Evolutionary conservation across 2,797 vertebrate genomes (phyloP).

Genomic region (Gymnoscopelus braueri): DNA sequence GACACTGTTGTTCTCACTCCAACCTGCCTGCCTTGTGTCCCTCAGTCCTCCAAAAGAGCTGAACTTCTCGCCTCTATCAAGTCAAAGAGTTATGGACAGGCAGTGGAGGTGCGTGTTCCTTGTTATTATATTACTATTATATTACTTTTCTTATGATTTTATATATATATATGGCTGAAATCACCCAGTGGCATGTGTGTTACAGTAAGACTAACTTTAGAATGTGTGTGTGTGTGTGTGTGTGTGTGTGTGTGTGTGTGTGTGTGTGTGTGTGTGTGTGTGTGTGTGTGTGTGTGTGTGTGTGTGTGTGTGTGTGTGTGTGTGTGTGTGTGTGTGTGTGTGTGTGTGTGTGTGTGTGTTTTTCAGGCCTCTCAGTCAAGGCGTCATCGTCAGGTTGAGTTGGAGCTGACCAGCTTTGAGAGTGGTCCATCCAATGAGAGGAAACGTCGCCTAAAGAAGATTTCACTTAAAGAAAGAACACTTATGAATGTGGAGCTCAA

Average conservation of each 20-base stretch:
- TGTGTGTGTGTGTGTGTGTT: neutral
- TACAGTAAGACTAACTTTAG: neutral
- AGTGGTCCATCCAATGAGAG: neutral
- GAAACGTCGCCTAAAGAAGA: neutral
- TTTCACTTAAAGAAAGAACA: slow-evolving; percentile 72
- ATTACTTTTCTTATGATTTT: neutral
- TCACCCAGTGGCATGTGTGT: neutral
- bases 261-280: neutral
- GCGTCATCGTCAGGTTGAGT: slow-evolving; percentile 78
- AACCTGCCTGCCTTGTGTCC: neutral
- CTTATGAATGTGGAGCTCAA: slow-evolving; percentile 25
- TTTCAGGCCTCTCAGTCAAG: slow-evolving; percentile 84
- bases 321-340: too few species aligned
- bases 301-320: too few species aligned
- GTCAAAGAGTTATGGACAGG: slow-evolving; percentile 85
- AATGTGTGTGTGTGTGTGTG: neutral
- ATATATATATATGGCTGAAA: neutral
- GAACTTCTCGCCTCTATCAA: slow-evolving; percentile 88
- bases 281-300: too few species aligned
- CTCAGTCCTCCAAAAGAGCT: slow-evolving; percentile 86
- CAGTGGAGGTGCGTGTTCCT: slow-evolving; percentile 81
- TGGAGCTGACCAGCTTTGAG: slow-evolving; percentile 27
- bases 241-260: neutral
- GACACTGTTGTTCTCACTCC: neutral
- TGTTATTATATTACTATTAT: neutral